Evolutionary conservation across 2,888 invertebrate genomes (phyloP).

Genomic region (Tribolium freemani): DNA sequence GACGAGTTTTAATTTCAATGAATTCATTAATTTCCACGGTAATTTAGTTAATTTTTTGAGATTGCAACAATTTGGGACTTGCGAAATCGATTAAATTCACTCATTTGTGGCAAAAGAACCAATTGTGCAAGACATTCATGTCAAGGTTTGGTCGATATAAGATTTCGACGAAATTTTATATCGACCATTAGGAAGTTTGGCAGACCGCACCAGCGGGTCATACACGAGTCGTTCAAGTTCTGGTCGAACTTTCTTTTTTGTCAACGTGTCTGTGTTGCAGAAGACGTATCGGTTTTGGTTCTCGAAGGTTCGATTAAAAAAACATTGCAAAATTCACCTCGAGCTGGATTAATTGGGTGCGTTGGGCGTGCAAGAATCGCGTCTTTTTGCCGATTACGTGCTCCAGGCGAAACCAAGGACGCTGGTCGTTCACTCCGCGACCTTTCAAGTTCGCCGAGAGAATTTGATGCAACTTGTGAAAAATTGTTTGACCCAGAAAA

Average conservation of each 20-base stretch:
- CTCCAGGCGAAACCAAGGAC: conserved; percentile 54
- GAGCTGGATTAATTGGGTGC: conserved; percentile 9
- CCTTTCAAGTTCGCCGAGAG: conserved; percentile 62
- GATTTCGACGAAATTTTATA: background rate
- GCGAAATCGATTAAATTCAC: too few species aligned
- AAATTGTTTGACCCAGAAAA: too few species aligned
- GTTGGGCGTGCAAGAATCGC: conserved; percentile 9
- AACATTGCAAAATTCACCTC: conserved; percentile 9
- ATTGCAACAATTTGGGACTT: too few species aligned
- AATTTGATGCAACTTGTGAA: background rate
- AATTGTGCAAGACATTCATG: background rate
- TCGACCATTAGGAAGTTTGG: background rate
- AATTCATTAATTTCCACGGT: too few species aligned
- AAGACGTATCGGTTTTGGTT: background rate
- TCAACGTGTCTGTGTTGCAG: conserved; percentile 1
- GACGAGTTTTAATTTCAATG: background rate
- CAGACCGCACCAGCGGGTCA: conserved; percentile 1
- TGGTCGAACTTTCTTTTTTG: conserved; percentile 9
- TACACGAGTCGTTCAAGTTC: conserved; percentile 2
- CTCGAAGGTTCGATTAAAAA: background rate
- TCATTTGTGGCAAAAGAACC: background rate
- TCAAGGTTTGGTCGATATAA: background rate
- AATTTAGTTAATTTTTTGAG: too few species aligned
- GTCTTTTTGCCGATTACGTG: conserved; percentile 1
- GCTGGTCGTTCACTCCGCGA: conserved; percentile 64